Conservation (phyloP, 1,140 invertebrate species). For the Drosophila hydei region DNA sequence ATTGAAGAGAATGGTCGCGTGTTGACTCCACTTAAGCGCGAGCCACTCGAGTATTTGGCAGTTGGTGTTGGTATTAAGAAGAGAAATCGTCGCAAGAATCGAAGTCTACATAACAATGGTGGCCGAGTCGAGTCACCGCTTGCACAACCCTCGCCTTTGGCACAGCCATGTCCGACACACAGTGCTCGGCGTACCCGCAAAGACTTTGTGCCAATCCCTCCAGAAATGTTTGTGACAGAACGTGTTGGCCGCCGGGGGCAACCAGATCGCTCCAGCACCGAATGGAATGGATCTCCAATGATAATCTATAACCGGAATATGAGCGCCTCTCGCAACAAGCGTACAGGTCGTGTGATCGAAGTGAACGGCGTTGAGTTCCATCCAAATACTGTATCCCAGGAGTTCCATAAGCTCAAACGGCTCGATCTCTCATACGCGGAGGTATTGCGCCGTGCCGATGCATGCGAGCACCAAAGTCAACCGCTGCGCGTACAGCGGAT, state of each 20-base stretch:
- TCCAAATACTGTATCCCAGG: slow-evolving; percentile 90
- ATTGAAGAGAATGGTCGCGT: slow-evolving; percentile 83
- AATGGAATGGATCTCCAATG: slow-evolving; percentile 88
- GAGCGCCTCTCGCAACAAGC: slow-evolving; percentile 33
- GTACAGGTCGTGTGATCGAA: slow-evolving; percentile 60
- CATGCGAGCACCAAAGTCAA: slow-evolving; percentile 59
- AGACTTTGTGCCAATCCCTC: slow-evolving; percentile 85
- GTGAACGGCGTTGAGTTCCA: slow-evolving; percentile 86
- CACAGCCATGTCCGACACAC: slow-evolving; percentile 85
- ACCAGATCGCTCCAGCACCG: slow-evolving; percentile 86
- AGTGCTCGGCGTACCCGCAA: slow-evolving; percentile 85
- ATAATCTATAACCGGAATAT: slow-evolving; percentile 87
- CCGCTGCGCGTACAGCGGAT: slow-evolving; percentile 25
- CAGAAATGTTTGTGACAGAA: slow-evolving; percentile 54
- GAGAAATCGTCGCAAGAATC: slow-evolving; percentile 87
- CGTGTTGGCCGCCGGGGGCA: slow-evolving; percentile 17
- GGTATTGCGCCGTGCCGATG: slow-evolving; percentile 89
- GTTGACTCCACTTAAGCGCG: slow-evolving; percentile 86
- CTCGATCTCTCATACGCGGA: slow-evolving; percentile 93
- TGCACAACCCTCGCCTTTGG: slow-evolving; percentile 83
- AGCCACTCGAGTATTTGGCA: slow-evolving; percentile 88
- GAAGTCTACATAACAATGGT: slow-evolving; percentile 84
- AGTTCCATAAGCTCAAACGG: slow-evolving; percentile 91
- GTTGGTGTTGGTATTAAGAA: slow-evolving; percentile 86
- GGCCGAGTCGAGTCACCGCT: slow-evolving; percentile 87